phyloP scores from a whole-genome alignment of 2,888 invertebrate species.

The Globia sparganii region DNA sequence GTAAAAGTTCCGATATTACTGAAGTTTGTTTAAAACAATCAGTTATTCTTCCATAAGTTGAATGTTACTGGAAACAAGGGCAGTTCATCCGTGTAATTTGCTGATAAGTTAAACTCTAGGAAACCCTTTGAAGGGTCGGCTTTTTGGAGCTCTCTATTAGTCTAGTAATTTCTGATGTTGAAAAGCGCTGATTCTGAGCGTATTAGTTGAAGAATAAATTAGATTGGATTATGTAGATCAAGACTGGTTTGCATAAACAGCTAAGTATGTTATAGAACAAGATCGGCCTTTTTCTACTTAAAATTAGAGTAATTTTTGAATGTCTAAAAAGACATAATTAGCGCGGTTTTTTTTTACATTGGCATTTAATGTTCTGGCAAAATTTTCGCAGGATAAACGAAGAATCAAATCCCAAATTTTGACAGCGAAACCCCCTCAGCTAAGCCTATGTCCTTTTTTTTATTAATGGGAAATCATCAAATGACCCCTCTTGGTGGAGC shows the following conservation, averaged over 20 bases:
- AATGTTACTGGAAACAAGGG: constrained; percentile 18
- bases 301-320: background rate
- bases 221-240: background rate
- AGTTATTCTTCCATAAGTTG: constrained; percentile 41
- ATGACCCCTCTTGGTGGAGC: too few species aligned
- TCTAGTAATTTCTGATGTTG: constrained; percentile 13
- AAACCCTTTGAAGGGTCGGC: background rate
- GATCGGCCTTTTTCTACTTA: background rate
- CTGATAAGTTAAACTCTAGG: constrained; percentile 35
- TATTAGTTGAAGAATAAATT: background rate
- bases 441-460: background rate
- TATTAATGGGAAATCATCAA: too few species aligned
- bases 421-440: background rate
- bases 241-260: background rate
- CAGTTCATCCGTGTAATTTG: constrained; percentile 35
- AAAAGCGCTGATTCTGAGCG: constrained; percentile 14
- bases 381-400: background rate
- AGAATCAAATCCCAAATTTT: background rate
- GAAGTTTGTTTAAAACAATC: constrained; percentile 43
- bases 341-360: background rate
- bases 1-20: constrained; percentile 1
- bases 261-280: background rate
- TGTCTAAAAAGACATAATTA: background rate
- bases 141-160: constrained; percentile 19
- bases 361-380: background rate